A percentile compares a stretch with the other conserved stretches of the same genome.
These are phyloP conservation scores for Halictus rubicundus DNA, from an alignment of 1,140 invertebrate genomes.

Conservation along the genomic window DNA sequence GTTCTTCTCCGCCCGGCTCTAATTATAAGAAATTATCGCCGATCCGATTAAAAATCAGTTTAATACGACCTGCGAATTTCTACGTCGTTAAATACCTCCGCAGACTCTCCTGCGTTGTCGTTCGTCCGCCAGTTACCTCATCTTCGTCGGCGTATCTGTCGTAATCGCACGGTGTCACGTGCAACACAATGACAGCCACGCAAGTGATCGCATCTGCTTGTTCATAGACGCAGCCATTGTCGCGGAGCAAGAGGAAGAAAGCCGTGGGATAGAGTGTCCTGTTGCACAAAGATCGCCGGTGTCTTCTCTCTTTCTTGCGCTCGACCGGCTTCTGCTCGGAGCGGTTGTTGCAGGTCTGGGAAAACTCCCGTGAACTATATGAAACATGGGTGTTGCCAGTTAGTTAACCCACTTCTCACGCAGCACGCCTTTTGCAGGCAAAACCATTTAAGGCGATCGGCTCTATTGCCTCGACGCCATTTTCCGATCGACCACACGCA, in stretches of 20 bases:
- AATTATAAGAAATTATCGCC: too few relatives aligned
- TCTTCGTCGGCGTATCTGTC: background rate
- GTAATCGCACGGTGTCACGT: conserved; percentile 5
- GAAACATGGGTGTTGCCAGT: conserved; percentile 63
- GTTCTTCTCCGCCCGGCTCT: too few relatives aligned
- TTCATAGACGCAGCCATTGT: conserved; percentile 20
- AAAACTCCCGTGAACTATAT: conserved; percentile 61
- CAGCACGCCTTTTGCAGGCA: conserved; percentile 39
- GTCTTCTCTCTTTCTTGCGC: conserved; percentile 17
- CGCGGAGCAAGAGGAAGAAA: conserved; percentile 22
- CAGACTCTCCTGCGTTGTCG: background rate
- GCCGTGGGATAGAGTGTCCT: conserved; percentile 47
- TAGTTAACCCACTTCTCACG: conserved; percentile 74
- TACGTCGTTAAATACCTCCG: too few relatives aligned
- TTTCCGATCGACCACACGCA: too few relatives aligned
- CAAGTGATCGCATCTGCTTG: conserved; percentile 22
- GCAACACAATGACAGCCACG: conserved; percentile 1
- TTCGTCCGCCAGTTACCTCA: background rate
- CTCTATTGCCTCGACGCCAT: background rate
- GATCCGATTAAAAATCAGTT: too few relatives aligned
- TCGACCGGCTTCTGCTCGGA: conserved; percentile 15
- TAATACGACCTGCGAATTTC: too few relatives aligned
- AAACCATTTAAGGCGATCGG: conserved; percentile 43
- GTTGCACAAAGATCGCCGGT: conserved; percentile 32
- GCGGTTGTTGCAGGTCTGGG: conserved; percentile 44